These are phyloP conservation scores for Mobula hypostoma DNA, from an alignment of 2,113 vertebrate genomes.

Conservation along the genomic window DNA sequence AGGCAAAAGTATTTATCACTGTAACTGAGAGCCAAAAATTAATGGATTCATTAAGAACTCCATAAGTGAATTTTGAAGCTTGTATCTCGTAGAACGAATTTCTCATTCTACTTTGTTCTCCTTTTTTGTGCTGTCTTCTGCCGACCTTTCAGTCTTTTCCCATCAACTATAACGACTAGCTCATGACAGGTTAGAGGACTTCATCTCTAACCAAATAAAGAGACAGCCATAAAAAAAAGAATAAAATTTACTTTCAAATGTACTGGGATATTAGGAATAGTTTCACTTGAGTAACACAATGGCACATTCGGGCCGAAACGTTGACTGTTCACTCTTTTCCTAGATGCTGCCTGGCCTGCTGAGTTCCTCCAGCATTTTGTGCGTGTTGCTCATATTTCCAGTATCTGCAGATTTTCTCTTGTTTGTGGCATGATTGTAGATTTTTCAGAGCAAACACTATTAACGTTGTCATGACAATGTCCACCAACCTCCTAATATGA, in stretches of 20 bases:
- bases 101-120: background rate
- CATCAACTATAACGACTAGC: background rate
- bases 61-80: background rate
- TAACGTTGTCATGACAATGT: background rate
- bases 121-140: background rate
- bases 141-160: background rate
- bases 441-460: background rate
- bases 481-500: background rate
- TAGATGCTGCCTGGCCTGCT: too few species aligned
- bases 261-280: background rate
- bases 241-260: background rate
- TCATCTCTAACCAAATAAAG: background rate
- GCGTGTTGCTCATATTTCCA: too few species aligned
- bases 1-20: background rate
- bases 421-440: background rate
- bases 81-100: background rate
- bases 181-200: background rate
- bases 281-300: background rate
- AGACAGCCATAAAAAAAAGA: background rate
- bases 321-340: too few species aligned
- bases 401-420: too few species aligned
- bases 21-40: background rate
- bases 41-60: background rate
- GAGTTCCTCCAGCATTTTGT: too few species aligned
- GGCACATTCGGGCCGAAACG: too few species aligned